phyloP scores from a whole-genome alignment of 1,140 invertebrate species.

The Aphis gossypii region DNA sequence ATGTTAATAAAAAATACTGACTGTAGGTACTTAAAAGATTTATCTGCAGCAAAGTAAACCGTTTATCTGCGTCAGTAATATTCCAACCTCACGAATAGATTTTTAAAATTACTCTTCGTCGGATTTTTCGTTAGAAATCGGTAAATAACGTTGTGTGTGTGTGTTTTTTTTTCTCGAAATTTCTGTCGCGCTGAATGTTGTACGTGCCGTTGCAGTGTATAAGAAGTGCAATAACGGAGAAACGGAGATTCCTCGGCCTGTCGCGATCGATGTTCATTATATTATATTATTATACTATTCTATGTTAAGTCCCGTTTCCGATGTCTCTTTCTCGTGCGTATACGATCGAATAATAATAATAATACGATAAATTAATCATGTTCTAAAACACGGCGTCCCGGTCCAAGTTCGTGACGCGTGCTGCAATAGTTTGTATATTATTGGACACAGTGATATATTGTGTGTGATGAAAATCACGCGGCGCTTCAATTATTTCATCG shows the following conservation, averaged over 20 bases:
- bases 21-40: background rate
- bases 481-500: background rate
- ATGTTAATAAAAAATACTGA: background rate
- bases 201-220: background rate
- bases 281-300: background rate
- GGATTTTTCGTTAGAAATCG: constrained; percentile 28
- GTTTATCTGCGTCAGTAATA: background rate
- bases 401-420: background rate
- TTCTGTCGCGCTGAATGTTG: background rate
- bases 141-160: background rate
- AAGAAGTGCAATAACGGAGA: constrained; percentile 1
- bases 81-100: background rate
- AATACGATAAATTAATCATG: background rate
- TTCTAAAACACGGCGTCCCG: background rate
- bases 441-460: background rate
- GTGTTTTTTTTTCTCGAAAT: constrained; percentile 29
- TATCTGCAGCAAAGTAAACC: background rate
- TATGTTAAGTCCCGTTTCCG: background rate
- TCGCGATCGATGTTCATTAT: background rate
- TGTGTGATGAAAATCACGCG: background rate
- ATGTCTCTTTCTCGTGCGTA: background rate
- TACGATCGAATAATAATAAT: background rate
- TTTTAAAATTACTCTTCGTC: background rate
- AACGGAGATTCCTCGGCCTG: background rate
- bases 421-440: background rate